Conservation (phyloP, 2,888 invertebrate species). For the Adelognathus sp. region DNA sequence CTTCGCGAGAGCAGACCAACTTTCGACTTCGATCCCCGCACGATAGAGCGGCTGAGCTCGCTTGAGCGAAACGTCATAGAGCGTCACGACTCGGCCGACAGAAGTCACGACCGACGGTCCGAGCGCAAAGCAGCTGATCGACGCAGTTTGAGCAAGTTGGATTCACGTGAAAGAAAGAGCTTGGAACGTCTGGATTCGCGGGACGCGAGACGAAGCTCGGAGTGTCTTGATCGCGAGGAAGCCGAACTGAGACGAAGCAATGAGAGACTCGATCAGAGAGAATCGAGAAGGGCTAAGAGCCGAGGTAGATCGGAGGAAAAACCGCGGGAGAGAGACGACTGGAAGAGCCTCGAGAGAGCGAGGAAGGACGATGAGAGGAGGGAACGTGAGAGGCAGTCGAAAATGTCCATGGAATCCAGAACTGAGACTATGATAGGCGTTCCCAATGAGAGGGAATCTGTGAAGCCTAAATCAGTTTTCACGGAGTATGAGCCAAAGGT, state of each 20-base stretch:
- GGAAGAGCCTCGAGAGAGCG: constrained; percentile 77
- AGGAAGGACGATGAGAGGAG: constrained; percentile 75
- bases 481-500: constrained; percentile 87
- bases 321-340: constrained; percentile 77
- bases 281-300: constrained; percentile 53
- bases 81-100: constrained; percentile 63
- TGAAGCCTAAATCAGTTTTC: constrained; percentile 80
- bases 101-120: constrained; percentile 56
- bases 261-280: constrained; percentile 67
- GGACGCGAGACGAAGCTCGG: constrained; percentile 70
- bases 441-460: constrained; percentile 72
- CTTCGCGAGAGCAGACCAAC: constrained; percentile 67
- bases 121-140: constrained; percentile 54
- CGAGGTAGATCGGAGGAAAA: constrained; percentile 69
- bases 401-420: constrained; percentile 72
- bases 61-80: constrained; percentile 64
- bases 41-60: constrained; percentile 72
- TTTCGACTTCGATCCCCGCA: constrained; percentile 76
- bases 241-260: constrained; percentile 60
- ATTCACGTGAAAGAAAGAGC: constrained; percentile 68
- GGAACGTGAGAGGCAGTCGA: constrained; percentile 72
- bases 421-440: constrained; percentile 71
- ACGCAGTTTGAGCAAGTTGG: constrained; percentile 66
- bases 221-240: constrained; percentile 68
- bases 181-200: constrained; percentile 66